Evolutionary conservation across 2,797 vertebrate genomes (phyloP), one percentile per base, ranked within the genome.

Genomic region (Anas acuta): DNA sequence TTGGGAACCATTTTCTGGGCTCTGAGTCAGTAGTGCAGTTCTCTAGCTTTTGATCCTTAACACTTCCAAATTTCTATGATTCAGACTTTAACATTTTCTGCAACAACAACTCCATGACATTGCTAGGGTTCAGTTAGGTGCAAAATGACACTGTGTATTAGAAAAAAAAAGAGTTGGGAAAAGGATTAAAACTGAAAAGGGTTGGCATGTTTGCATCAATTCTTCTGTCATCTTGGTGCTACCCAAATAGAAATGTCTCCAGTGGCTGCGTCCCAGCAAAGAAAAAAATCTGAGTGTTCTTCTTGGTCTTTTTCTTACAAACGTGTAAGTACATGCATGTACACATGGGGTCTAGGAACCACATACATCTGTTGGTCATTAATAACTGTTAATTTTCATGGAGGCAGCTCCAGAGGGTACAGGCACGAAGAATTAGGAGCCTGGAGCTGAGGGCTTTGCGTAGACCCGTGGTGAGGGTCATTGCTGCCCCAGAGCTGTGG

Each of bases 311-410:
- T 28, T 41, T 32, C 17, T 57, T 26, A 25, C 62, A 13, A 13
- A 8, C 6, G 6, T 2, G 4, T 5, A 2, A 0, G 2, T 33
- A 18, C 53, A 35, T 39, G 35, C 30, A 41, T 11, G 0, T 39
- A 26, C 12, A 23, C 21, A 1, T 35, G 35, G 14, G 20, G 22
- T 81, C 58, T 26, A 18, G 47, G 28, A 65, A 5, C 39, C 11
- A 76, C 8, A 39, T 9, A 18, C 7, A 25, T 54, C 33, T 65
- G 18, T 57, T 80, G 49, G 25, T 74, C 65, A 80, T 82, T 67
- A 85, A 7, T 82, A 87, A 45, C 58, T 67, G 18, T 54, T 79
- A 33, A 51, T 47, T 72, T 86, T 45, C 54, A 30, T 84, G 74
- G 56, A 67, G 26, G 19, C 32, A 49, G 54, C 20, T 21, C 30